Conservation (phyloP, 2,113 vertebrate species). For the Kryptolebias marmoratus region DNA sequence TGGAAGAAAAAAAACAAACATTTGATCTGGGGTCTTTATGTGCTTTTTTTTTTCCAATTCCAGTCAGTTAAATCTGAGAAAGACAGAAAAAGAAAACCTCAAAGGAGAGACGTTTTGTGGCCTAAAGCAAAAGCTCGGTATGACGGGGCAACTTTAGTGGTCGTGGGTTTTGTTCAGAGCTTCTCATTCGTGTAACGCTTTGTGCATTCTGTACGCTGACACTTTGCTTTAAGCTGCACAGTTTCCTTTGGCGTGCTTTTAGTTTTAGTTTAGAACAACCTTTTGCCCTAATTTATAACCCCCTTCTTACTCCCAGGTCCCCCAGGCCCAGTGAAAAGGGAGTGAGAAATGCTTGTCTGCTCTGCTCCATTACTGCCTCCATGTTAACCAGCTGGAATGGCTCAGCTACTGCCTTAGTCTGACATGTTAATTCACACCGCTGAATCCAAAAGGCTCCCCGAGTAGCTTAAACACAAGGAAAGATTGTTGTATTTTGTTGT, state of each 20-base stretch:
- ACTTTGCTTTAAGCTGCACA: constrained; percentile 1
- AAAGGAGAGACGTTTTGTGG: too few relatives aligned
- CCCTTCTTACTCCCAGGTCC: constrained; percentile 21
- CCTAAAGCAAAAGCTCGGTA: constrained; percentile 8
- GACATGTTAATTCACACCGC: constrained; percentile 24
- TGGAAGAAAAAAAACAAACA: too few relatives aligned
- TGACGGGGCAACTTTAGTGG: constrained; percentile 26
- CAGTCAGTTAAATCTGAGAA: background rate
- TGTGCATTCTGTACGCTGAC: constrained; percentile 18
- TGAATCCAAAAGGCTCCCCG: background rate
- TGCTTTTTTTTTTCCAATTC: background rate
- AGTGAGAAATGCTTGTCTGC: constrained; percentile 43
- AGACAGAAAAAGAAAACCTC: too few relatives aligned
- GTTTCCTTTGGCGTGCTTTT: constrained; percentile 27
- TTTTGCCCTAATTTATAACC: constrained; percentile 59
- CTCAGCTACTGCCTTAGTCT: constrained; percentile 30
- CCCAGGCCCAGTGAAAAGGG: constrained; percentile 35
- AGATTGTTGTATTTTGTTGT: background rate
- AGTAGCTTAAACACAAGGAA: constrained; percentile 6
- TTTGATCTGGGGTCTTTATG: background rate
- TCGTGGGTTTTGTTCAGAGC: constrained; percentile 37
- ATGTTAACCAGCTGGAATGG: constrained; percentile 56
- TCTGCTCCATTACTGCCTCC: constrained; percentile 44
- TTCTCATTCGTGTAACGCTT: constrained; percentile 31
- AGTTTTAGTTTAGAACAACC: constrained; percentile 55